Conservation (phyloP, 2,888 invertebrate species). For the Clunio marinus region DNA sequence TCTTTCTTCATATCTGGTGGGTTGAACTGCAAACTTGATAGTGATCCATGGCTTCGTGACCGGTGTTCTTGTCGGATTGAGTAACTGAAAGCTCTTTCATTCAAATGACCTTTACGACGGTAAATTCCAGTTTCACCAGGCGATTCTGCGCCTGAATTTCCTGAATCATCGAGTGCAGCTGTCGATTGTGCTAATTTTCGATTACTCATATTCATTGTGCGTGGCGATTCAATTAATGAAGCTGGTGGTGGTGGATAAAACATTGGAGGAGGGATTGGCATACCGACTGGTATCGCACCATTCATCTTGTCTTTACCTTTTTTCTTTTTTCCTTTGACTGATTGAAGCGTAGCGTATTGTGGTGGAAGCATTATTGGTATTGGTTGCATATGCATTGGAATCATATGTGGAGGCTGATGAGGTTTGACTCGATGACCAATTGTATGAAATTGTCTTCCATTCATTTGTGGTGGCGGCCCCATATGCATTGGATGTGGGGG, state of each 20-base stretch:
- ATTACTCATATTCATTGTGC: slow-evolving; percentile 55
- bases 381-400: slow-evolving; percentile 44
- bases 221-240: slow-evolving; percentile 56
- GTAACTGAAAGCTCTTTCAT: slow-evolving; percentile 89
- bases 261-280: slow-evolving; percentile 54
- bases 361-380: slow-evolving; percentile 53
- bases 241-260: slow-evolving; percentile 55
- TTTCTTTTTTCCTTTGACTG: slow-evolving; percentile 56
- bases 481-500: slow-evolving; percentile 34
- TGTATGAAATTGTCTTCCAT: slow-evolving; percentile 51
- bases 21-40: slow-evolving; percentile 86
- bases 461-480: slow-evolving; percentile 47
- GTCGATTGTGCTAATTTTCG: slow-evolving; percentile 65
- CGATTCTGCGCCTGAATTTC: slow-evolving; percentile 55
- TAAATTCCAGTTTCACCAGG: slow-evolving; percentile 77
- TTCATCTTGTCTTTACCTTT: slow-evolving; percentile 50
- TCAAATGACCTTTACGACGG: slow-evolving; percentile 83
- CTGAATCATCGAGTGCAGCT: slow-evolving; percentile 59
- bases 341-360: slow-evolving; percentile 62
- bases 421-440: slow-evolving; percentile 47
- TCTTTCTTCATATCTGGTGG: slow-evolving; percentile 83
- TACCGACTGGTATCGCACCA: slow-evolving; percentile 48
- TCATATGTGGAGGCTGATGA: slow-evolving; percentile 47
- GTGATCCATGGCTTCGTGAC: slow-evolving; percentile 85
- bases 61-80: slow-evolving; percentile 91